Base-by-base conservation (phyloP, 2,888 invertebrate species). In the Agonum fuliginosum region DNA sequence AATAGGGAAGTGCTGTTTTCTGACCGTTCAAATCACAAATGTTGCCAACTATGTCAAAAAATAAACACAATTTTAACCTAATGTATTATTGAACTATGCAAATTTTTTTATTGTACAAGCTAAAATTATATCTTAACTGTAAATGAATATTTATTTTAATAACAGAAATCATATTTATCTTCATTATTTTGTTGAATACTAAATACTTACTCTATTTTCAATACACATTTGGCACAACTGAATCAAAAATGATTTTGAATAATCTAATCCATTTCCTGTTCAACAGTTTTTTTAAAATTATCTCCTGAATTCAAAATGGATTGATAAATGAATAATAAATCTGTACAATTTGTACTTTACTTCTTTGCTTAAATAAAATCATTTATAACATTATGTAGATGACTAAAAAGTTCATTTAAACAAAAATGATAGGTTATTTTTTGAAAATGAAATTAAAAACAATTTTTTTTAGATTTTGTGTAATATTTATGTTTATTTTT, bases 1-100 rank as follows among this genome's bases (percentile, higher is more conserved):
- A 74, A 74, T 58, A 74, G 74, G 75, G 75, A 75, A 75, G 67
- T 75, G 67, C 67, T 72, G 67, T 67, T 67, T 46, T 14, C 48
- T 48, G 75, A 67, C 43, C 48, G 67, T 75, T 27, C 67, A 10
- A 8, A 12, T 46, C 58, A 37, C 20, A 22, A 73, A 8, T 54
- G 73, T 58, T 54, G 17, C 70, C 67, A 67, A 41, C 41, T 37
- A 41, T 19, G 22, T n/a, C 12, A 1, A 54, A 20, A n/a, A 20
- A 20, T n/a, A 54, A n/a, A n/a, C n/a, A n/a, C n/a, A n/a, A 30
- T 30, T 30, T 30, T 30, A 30, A 30, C 30, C n/a, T n/a, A n/a
- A n/a, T n/a, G 30, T 30, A 30, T 30, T 30, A 5, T 30, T n/a
- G 3, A 30, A 8, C 30, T 3, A 30, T 30, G 8, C n/a, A 30